phyloP scores from a whole-genome alignment of 2,797 vertebrate species.

The Brotogeris chrysoptera region DNA sequence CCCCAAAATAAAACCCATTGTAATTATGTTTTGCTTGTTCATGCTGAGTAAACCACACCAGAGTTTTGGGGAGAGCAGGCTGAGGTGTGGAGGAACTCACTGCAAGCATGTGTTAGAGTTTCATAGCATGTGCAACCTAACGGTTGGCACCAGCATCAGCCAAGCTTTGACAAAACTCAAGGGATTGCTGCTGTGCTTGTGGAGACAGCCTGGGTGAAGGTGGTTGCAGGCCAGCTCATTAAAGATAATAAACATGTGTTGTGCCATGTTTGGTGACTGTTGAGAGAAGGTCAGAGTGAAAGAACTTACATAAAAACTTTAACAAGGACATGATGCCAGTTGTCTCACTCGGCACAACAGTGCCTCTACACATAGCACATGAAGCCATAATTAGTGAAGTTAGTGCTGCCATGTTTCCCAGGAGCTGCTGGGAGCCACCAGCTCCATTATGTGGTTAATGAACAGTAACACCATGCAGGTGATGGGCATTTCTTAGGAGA shows the following conservation, averaged over 20 bases:
- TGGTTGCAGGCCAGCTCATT: neutral
- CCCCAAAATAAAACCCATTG: neutral
- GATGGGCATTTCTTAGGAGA: neutral
- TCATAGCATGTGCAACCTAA: accelerated
- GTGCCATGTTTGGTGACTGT: neutral
- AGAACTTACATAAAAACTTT: neutral
- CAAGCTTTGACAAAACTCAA: neutral
- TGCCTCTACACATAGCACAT: neutral
- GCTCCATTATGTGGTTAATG: accelerated
- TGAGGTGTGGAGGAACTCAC: neutral
- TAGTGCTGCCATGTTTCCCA: accelerated
- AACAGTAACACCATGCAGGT: accelerated
- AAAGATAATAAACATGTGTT: neutral
- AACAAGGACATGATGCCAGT: neutral
- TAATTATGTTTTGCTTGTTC: neutral
- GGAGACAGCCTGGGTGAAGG: neutral
- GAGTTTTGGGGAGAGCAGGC: neutral
- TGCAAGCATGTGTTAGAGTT: neutral
- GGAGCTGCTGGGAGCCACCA: neutral
- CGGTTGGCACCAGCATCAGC: neutral
- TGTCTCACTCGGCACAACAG: neutral
- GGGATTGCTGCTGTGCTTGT: neutral
- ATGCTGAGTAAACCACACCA: neutral
- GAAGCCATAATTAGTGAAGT: neutral
- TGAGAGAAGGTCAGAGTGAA: neutral